These are phyloP conservation scores for Melieria crassipennis DNA, from an alignment of 2,888 invertebrate genomes.

Conservation along the genomic window DNA sequence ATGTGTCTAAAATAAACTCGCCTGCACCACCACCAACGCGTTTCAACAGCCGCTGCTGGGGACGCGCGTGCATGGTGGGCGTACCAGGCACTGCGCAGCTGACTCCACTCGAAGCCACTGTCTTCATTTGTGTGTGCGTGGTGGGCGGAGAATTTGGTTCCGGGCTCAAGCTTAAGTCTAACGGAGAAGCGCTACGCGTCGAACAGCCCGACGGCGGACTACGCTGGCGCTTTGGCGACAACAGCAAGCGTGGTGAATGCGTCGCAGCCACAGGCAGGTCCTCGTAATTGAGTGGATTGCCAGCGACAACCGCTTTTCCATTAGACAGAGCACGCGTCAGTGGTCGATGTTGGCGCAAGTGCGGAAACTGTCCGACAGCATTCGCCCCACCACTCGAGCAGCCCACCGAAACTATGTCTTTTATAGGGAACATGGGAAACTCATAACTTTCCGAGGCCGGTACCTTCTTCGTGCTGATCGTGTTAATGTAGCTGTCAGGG, in stretches of 20 bases:
- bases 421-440: constrained; percentile 60
- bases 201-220: constrained; percentile 66
- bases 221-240: constrained; percentile 58
- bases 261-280: constrained; percentile 43
- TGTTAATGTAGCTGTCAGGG: constrained; percentile 79
- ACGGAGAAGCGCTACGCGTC: constrained; percentile 64
- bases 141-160: constrained; percentile 38
- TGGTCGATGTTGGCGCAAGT: constrained; percentile 72
- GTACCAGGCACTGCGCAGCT: constrained; percentile 31
- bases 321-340: constrained; percentile 74
- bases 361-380: constrained; percentile 49
- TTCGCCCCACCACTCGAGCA: constrained; percentile 16
- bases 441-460: constrained; percentile 64
- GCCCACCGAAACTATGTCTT: constrained; percentile 41
- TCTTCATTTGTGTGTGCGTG: constrained; percentile 21
- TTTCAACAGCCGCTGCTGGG: constrained; percentile 73
- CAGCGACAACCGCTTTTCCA: constrained; percentile 63
- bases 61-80: constrained; percentile 60
- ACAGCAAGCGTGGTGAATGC: constrained; percentile 54
- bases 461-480: constrained; percentile 65
- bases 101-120: neutral
- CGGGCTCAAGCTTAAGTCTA: constrained; percentile 58
- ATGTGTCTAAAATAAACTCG: constrained; percentile 4
- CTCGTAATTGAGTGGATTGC: constrained; percentile 48
- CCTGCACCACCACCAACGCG: constrained; percentile 66